Percentiles rank a stretch among this genome's conserved stretches.
Conservation (phyloP, 2,113 vertebrate species). For the Pipra filicauda region DNA sequence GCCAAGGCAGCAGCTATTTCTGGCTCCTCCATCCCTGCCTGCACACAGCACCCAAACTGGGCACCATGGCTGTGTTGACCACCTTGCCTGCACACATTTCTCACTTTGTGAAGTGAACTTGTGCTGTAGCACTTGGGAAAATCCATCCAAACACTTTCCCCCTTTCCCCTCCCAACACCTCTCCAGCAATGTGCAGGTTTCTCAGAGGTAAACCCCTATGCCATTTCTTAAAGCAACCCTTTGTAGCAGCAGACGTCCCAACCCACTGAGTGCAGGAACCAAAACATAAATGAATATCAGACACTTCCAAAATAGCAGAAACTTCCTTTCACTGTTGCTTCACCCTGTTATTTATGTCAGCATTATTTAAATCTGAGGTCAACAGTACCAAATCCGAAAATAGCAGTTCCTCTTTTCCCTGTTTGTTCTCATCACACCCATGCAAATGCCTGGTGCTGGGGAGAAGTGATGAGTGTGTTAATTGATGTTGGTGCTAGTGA, state of each 20-base stretch:
- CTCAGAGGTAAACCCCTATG: not conserved
- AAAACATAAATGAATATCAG: not conserved
- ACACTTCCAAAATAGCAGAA: not conserved
- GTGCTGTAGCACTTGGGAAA: not conserved
- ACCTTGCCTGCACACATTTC: not conserved
- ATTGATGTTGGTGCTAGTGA: accelerated
- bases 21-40: not conserved
- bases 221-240: not conserved
- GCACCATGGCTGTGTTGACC: accelerated
- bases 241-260: not conserved
- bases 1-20: not conserved
- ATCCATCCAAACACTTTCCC: not conserved
- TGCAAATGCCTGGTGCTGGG: not conserved
- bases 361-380: not conserved
- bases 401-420: not conserved
- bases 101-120: not conserved
- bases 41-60: not conserved
- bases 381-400: not conserved
- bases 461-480: accelerated
- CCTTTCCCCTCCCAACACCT: not conserved
- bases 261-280: not conserved
- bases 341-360: not conserved
- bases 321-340: not conserved
- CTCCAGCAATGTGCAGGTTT: not conserved
- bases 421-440: not conserved